Evolutionary conservation across 2,797 vertebrate species (phyloP).

Genomic region (Synaphobranchus kaupii): DNA sequence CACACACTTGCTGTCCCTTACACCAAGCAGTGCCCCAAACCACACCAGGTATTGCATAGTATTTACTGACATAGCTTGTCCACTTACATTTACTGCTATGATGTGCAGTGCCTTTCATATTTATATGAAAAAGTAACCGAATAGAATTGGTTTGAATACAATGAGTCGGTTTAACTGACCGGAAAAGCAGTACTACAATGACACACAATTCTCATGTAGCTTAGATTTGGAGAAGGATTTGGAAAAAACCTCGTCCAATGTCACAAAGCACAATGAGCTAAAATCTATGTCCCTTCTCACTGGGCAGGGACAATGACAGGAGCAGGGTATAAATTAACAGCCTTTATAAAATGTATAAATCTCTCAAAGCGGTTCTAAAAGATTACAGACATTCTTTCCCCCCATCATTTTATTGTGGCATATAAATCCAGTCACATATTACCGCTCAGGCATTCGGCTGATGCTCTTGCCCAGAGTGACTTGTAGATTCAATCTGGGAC

Average conservation of each 20-base stretch:
- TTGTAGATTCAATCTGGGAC: slow-evolving; percentile 9
- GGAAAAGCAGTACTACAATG: too few relatives aligned
- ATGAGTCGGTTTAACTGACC: neutral
- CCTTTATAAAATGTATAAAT: slow-evolving; percentile 8
- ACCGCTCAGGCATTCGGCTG: slow-evolving; percentile 6
- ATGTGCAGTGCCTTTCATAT: neutral
- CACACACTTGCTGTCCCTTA: slow-evolving; percentile 13
- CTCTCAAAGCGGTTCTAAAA: slow-evolving; percentile 12
- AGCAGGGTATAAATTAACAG: slow-evolving; percentile 23
- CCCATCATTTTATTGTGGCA: slow-evolving; percentile 18
- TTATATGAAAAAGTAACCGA: neutral
- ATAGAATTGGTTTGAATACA: neutral
- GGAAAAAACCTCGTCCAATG: neutral
- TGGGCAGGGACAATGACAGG: slow-evolving; percentile 4
- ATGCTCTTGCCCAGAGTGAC: neutral
- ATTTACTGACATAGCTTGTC: neutral
- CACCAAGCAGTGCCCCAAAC: neutral
- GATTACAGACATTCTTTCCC: slow-evolving; percentile 21
- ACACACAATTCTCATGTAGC: neutral
- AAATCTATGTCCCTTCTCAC: slow-evolving; percentile 17
- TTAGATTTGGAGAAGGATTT: neutral
- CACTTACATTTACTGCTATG: neutral
- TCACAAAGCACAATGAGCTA: slow-evolving; percentile 16
- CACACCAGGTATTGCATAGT: neutral
- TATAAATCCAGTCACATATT: slow-evolving; percentile 17